Conservation (phyloP, 2,113 vertebrate genomes). For the Scatophagus argus region DNA sequence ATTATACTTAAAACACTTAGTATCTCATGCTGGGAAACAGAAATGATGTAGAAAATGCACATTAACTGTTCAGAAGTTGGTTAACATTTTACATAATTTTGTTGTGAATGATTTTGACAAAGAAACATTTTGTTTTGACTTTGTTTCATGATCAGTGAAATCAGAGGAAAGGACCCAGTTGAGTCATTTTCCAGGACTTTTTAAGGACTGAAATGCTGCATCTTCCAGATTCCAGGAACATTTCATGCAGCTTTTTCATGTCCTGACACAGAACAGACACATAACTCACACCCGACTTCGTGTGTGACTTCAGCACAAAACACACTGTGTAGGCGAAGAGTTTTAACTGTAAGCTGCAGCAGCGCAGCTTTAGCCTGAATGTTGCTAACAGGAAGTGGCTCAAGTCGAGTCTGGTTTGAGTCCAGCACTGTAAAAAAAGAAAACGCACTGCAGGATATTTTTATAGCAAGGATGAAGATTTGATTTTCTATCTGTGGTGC, state of each 20-base stretch:
- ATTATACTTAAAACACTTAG: background rate
- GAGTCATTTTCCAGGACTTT: background rate
- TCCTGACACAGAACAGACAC: background rate
- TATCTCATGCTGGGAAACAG: background rate
- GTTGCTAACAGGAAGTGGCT: constrained; percentile 19
- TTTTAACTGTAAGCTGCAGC: too few species aligned
- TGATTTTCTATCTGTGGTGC: constrained; percentile 13
- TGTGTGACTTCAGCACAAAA: background rate
- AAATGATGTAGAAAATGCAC: background rate
- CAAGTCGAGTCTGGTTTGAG: too few species aligned
- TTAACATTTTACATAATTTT: background rate
- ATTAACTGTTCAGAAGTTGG: background rate
- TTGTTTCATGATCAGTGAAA: background rate
- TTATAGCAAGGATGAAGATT: constrained; percentile 14
- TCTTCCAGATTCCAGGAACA: background rate
- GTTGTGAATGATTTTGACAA: background rate
- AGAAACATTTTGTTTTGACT: background rate
- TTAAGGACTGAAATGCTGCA: background rate
- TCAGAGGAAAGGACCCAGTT: too few species aligned
- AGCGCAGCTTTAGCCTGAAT: constrained; percentile 13
- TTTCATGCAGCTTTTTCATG: background rate
- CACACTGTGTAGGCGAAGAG: background rate
- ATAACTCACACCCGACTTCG: background rate
- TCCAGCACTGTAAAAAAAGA: background rate
- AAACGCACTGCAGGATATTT: constrained; percentile 21